phyloP scores from a whole-genome alignment of 2,113 vertebrate species.

The Miniopterus natalensis region DNA sequence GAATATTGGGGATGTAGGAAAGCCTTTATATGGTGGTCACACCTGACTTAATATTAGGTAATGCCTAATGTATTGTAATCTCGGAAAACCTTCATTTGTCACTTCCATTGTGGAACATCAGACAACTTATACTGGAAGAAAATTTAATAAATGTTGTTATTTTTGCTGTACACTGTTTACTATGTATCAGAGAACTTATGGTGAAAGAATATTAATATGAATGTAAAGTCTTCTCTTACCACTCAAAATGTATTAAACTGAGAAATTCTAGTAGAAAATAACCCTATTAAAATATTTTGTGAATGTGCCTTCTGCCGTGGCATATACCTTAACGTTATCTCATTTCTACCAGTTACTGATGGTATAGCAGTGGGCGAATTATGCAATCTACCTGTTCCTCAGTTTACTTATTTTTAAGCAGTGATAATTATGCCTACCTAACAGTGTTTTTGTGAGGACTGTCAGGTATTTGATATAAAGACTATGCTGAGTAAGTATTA shows the following conservation, averaged over 20 bases:
- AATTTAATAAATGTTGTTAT: slow-evolving; percentile 52
- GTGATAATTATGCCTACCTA: slow-evolving; percentile 34
- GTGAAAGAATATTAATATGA: slow-evolving; percentile 10
- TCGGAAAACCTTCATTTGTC: slow-evolving; percentile 44
- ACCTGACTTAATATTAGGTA: slow-evolving; percentile 21
- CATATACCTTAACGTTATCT: not conserved
- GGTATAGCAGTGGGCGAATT: not conserved
- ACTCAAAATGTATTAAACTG: slow-evolving; percentile 32
- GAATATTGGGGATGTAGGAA: not conserved
- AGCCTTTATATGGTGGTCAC: slow-evolving; percentile 11
- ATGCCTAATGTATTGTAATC: not conserved
- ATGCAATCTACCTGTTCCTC: slow-evolving; percentile 2
- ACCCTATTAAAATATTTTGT: slow-evolving; percentile 46
- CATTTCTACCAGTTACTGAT: not conserved
- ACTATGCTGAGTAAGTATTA: slow-evolving; percentile 40
- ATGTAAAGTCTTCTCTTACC: slow-evolving; percentile 32
- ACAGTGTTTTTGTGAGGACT: slow-evolving; percentile 24
- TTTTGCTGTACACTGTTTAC: slow-evolving; percentile 45
- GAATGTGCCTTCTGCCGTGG: slow-evolving; percentile 22
- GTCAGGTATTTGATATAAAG: slow-evolving; percentile 23
- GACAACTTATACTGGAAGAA: slow-evolving; percentile 38
- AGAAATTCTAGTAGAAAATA: slow-evolving; percentile 46
- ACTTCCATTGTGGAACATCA: slow-evolving; percentile 4
- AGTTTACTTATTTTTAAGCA: slow-evolving; percentile 50
- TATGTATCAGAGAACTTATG: slow-evolving; percentile 47